Base-by-base conservation (phyloP, 2,797 vertebrate species). In the Chelidonichthys spinosus region DNA sequence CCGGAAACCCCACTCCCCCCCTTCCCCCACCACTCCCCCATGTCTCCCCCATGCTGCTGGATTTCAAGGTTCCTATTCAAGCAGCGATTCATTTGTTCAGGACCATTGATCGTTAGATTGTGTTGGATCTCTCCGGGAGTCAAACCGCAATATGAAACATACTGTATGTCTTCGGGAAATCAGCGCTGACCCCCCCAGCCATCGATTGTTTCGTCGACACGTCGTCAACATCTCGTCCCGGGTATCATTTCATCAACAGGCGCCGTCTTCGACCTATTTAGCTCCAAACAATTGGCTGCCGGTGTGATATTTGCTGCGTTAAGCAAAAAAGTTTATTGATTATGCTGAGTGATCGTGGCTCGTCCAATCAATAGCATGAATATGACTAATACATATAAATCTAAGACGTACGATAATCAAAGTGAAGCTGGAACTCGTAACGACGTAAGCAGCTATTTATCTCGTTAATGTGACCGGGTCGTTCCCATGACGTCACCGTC, bases 41-140 rank as follows among this genome's bases (percentile, higher is more conserved):
- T 25, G 25, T 25, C 43, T 44, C 37, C 58, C 1, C 46, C 53
- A 61, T 81, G 15, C 71, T 73, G 79, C 90, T 87, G 66, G 77
- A 91, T 87, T 87, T 85, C 60, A 25, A 54, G 39, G 46, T 4
- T 46, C 14, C 52, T 78, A 13, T 81, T 81, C 79, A 65, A 35
- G 76, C 55, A 66, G 85, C 83, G 88, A 84, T 90, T 90, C 91
- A 69, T 39, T 66, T 62, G 72, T 75, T 79, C 81, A 84, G 42
- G 66, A 69, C 63, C 76, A 87, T 88, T 85, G 42, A 52, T 64
- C 76, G 61, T 58, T 43, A 64, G 50, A 68, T 64, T 79, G 74
- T 46, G 35, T 72, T 80, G 60, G 80, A 66, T 56, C 39, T 73
- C 63, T 74, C 66, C 72, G 72, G 54, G 59, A 79, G 69, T 63